A percentile compares a stretch with the other conserved stretches of the same genome.
phyloP scores from a whole-genome alignment of 2,888 invertebrate species.

The Drosophila robusta region DNA sequence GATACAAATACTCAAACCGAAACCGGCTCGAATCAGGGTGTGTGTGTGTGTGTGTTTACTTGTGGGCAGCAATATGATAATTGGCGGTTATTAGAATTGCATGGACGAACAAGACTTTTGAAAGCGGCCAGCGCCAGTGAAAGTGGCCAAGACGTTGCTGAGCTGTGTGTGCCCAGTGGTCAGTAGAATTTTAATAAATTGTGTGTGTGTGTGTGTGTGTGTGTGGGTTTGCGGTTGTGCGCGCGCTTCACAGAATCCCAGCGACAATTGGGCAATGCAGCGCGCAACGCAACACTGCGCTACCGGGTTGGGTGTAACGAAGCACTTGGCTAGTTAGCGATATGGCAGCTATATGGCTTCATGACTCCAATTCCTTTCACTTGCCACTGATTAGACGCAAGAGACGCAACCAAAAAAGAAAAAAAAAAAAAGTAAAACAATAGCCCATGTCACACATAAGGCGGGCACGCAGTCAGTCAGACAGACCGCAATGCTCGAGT shows the following conservation, averaged over 20 bases:
- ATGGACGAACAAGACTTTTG: conserved; percentile 51
- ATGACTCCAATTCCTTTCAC: conserved; percentile 71
- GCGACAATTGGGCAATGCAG: conserved; percentile 52
- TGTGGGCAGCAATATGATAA: conserved; percentile 63
- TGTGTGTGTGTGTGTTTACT: background rate
- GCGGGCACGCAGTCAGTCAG: conserved; percentile 15
- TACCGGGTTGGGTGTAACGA: conserved; percentile 79
- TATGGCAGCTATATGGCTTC: conserved; percentile 76
- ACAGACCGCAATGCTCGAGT: conserved; percentile 65
- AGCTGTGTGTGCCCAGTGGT: background rate
- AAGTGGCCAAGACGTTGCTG: conserved; percentile 47
- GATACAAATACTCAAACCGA: conserved; percentile 38
- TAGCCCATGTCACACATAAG: conserved; percentile 46
- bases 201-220: background rate
- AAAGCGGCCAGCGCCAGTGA: conserved; percentile 62
- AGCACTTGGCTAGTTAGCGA: conserved; percentile 67
- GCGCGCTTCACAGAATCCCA: conserved; percentile 42
- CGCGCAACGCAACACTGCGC: conserved; percentile 71
- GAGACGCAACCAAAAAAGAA: conserved; percentile 41
- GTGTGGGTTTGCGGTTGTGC: conserved; percentile 6
- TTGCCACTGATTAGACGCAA: conserved; percentile 69
- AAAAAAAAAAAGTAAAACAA: conserved; percentile 39
- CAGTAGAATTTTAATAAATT: background rate
- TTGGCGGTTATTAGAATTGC: conserved; percentile 73
- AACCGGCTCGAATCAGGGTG: conserved; percentile 50